Percentiles rank a stretch among this genome's conserved stretches.
phyloP scores from a whole-genome alignment of 1,140 invertebrate species.

The Oscheius sp. region DNA sequence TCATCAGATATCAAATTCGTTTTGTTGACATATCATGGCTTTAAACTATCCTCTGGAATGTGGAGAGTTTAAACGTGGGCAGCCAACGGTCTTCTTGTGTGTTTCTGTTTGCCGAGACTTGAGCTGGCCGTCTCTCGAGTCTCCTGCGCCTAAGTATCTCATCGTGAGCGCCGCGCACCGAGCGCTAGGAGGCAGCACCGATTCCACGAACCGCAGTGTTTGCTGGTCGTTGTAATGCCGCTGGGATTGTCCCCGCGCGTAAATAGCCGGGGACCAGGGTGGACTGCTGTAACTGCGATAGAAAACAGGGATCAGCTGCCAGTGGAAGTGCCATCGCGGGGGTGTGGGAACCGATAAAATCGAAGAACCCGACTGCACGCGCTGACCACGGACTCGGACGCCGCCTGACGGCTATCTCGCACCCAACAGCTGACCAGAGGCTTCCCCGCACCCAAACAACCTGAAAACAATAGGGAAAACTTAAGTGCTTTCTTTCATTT shows the following conservation, averaged over 20 bases:
- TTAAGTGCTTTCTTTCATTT: too few relatives aligned
- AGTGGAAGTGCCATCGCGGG: not conserved
- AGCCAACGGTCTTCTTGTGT: slow-evolving; percentile 4
- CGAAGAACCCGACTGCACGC: too few relatives aligned
- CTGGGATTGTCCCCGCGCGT: not conserved
- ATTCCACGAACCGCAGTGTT: slow-evolving; percentile 7
- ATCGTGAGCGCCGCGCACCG: not conserved
- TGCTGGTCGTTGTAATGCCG: slow-evolving; percentile 5
- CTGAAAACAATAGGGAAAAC: too few relatives aligned
- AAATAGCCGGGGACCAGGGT: not conserved
- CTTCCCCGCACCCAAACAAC: not conserved
- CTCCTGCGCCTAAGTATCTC: slow-evolving; percentile 10
- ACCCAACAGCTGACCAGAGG: too few relatives aligned
- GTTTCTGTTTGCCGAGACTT: slow-evolving; percentile 12
- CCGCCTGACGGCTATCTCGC: too few relatives aligned
- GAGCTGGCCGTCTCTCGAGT: slow-evolving; percentile 4
- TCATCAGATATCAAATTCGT: too few relatives aligned
- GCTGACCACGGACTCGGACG: too few relatives aligned
- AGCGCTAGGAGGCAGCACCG: not conserved
- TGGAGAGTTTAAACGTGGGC: not conserved
- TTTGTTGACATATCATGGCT: too few relatives aligned
- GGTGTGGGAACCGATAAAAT: not conserved
- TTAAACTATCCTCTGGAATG: not conserved
- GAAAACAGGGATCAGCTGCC: not conserved
- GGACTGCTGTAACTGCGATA: not conserved